Conservation (phyloP, 2,113 vertebrate genomes). For the Lanius ludovicianus region DNA sequence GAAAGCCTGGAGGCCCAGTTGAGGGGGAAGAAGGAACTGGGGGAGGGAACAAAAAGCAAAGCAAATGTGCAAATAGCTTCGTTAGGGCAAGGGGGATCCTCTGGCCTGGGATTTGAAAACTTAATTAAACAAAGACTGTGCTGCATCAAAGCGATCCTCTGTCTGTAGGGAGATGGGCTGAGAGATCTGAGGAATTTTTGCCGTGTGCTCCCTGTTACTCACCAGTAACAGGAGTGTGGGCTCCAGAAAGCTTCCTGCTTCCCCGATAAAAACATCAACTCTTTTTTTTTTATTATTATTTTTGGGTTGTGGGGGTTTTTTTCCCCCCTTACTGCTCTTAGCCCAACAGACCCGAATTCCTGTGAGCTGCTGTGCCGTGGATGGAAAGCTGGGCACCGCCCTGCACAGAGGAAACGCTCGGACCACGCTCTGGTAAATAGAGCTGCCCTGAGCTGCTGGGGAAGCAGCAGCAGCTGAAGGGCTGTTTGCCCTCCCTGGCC, state of each 20-base stretch:
- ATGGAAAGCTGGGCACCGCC: neutral
- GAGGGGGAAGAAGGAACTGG: slow-evolving; percentile 2
- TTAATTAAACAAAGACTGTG: neutral
- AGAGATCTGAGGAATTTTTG: neutral
- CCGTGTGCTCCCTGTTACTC: neutral
- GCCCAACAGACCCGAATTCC: neutral
- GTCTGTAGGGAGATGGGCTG: neutral
- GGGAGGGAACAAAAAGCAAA: neutral
- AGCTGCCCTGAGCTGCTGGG: neutral
- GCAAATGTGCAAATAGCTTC: neutral
- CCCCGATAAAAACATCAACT: neutral
- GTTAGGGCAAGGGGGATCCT: neutral
- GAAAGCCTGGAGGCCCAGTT: slow-evolving; percentile 28
- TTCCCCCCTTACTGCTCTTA: neutral
- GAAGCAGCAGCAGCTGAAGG: neutral
- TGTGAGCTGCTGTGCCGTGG: neutral
- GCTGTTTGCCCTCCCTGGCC: neutral
- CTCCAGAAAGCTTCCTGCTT: neutral
- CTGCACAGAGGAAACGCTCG: slow-evolving; percentile 21
- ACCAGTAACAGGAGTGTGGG: neutral
- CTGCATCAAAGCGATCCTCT: neutral
- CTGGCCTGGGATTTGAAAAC: neutral
- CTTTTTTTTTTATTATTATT: neutral
- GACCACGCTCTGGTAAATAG: neutral
- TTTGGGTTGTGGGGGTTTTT: neutral